Conservation (phyloP, 1,140 invertebrate species). For the Bombus picipes region DNA sequence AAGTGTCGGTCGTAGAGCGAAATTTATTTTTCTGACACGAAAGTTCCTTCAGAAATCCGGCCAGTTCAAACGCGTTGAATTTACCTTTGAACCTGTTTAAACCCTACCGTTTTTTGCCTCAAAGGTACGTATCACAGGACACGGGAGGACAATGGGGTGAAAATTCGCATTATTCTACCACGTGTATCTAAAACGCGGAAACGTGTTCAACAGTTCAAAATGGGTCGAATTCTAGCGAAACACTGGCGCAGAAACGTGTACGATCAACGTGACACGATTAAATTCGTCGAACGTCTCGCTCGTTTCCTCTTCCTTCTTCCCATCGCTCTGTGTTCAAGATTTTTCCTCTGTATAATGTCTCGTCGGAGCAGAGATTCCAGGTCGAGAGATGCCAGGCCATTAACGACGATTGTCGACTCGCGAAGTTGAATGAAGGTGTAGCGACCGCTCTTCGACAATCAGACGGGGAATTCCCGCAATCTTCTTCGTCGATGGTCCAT, state of each 20-base stretch:
- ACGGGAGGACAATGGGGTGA: not conserved
- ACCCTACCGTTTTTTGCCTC: not conserved
- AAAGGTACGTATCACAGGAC: not conserved
- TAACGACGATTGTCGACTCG: conserved; percentile 56
- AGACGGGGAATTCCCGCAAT: conserved; percentile 29
- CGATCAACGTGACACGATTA: conserved; percentile 30
- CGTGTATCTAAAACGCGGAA: not conserved
- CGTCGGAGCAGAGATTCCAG: conserved; percentile 34
- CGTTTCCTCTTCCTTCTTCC: not conserved
- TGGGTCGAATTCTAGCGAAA: not conserved
- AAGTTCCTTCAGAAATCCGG: too few relatives aligned
- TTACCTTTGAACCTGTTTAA: not conserved
- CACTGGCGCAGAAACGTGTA: not conserved
- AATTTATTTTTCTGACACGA: not conserved
- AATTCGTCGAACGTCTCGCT: not conserved
- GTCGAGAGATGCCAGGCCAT: conserved; percentile 59
- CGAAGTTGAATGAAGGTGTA: conserved; percentile 18
- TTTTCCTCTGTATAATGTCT: conserved; percentile 35
- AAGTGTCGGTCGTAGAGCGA: not conserved
- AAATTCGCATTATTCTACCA: conserved; percentile 5
- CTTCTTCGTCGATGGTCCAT: conserved; percentile 42
- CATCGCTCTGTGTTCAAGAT: not conserved
- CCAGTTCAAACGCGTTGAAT: too few relatives aligned
- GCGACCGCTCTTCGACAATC: conserved; percentile 41
- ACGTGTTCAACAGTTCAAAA: not conserved